Evolutionary conservation across 2,797 vertebrate species (phyloP).

Genomic region (Sebastes steindachneri): DNA sequence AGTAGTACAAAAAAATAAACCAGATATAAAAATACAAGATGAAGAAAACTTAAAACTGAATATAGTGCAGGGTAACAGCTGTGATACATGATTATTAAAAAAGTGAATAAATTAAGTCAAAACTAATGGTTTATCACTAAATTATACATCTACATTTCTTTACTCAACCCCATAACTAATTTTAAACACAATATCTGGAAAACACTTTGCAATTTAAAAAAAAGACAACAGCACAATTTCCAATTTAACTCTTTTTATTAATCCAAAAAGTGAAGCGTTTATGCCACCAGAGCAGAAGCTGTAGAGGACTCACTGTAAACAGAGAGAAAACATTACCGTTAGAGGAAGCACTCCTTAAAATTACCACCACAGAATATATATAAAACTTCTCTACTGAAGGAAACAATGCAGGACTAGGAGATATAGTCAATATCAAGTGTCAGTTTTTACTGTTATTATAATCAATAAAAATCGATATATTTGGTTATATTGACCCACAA

Average conservation of each 20-base stretch:
- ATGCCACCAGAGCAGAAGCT: constrained; percentile 98
- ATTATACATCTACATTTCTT: too few species aligned
- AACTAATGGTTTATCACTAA: neutral
- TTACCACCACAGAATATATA: neutral
- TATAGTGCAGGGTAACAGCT: too few species aligned
- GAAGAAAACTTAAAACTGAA: too few species aligned
- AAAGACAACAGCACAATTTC: constrained; percentile 40
- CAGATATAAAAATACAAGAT: too few species aligned
- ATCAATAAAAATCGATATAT: neutral
- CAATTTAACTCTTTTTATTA: constrained; percentile 87
- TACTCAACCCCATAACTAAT: neutral
- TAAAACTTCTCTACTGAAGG: too few species aligned
- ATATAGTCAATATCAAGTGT: neutral
- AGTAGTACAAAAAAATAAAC: too few species aligned
- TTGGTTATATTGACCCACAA: neutral
- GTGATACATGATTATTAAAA: too few species aligned
- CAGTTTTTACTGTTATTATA: neutral
- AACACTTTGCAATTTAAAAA: neutral
- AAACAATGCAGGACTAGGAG: neutral
- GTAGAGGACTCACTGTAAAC: constrained; percentile 95
- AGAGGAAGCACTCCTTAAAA: neutral
- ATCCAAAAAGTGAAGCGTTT: constrained; percentile 82
- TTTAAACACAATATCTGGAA: neutral
- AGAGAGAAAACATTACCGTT: neutral
- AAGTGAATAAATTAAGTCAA: too few species aligned